Percentiles rank a stretch among this genome's conserved stretches.
Evolutionary conservation across 2,113 vertebrate genomes (phyloP).

Genomic region (Danio rerio): DNA sequence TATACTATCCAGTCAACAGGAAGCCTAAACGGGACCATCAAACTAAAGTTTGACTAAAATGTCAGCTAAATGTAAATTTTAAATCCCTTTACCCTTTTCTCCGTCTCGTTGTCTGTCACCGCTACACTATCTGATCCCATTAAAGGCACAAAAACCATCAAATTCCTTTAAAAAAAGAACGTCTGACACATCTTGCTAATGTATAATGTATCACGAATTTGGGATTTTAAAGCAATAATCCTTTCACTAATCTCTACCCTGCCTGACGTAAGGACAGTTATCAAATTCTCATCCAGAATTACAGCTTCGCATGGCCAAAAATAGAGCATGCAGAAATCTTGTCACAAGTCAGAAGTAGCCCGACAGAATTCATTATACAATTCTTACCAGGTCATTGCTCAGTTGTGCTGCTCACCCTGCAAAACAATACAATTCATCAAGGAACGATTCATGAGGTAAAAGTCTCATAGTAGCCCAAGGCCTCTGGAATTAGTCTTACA

Average conservation of each 20-base stretch:
- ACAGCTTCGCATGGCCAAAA: not conserved
- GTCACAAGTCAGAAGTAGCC: not conserved
- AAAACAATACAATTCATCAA: constrained; percentile 17
- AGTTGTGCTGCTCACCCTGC: not conserved
- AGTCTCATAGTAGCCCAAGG: not conserved
- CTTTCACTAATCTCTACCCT: constrained; percentile 10
- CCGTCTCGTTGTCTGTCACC: not conserved
- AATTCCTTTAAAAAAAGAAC: not conserved
- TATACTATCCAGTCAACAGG: no score
- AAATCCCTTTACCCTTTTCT: not conserved
- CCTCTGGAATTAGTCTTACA: constrained; percentile 36
- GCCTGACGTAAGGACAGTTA: constrained; percentile 23
- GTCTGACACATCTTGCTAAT: not conserved
- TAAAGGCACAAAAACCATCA: not conserved
- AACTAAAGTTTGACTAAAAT: not conserved
- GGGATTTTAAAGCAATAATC: constrained; percentile 30
- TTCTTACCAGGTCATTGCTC: not conserved
- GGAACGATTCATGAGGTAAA: not conserved
- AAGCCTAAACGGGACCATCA: no score
- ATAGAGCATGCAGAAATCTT: not conserved
- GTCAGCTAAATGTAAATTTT: not conserved
- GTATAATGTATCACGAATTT: constrained; percentile 1
- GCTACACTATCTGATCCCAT: constrained; percentile 7
- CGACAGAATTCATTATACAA: constrained; percentile 8
- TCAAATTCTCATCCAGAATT: constrained; percentile 21